Conservation (phyloP, 2,888 invertebrate genomes). For the Megastigmus dorsalis region DNA sequence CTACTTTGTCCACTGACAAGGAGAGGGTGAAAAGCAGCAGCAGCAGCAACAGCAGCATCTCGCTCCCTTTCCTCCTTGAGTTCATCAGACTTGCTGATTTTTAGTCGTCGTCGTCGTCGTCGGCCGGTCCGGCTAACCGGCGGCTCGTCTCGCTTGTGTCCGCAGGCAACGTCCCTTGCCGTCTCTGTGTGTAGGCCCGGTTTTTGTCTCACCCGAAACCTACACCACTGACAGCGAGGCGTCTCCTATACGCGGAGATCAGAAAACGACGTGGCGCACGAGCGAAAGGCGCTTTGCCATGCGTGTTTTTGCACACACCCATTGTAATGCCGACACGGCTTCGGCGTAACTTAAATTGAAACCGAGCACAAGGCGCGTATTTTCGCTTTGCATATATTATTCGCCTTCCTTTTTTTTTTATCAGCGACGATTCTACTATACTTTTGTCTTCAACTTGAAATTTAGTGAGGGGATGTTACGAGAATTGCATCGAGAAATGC, state of each 20-base stretch:
- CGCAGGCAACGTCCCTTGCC: neutral
- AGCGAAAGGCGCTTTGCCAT: constrained; percentile 68
- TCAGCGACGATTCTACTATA: no score
- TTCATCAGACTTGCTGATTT: constrained; percentile 72
- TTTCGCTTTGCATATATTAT: no score
- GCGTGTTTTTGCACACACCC: constrained; percentile 70
- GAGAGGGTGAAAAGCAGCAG: constrained; percentile 3
- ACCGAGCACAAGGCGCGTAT: no score
- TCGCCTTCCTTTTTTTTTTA: no score
- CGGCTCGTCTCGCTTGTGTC: constrained; percentile 6
- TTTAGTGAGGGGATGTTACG: no score
- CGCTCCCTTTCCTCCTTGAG: constrained; percentile 42
- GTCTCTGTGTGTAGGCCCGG: neutral
- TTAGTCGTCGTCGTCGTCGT: no score
- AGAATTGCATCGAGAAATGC: no score
- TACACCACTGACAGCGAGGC: no score
- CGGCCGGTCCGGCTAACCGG: constrained; percentile 43
- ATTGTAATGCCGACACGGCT: constrained; percentile 71
- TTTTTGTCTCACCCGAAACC: constrained; percentile 31
- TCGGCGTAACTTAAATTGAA: constrained; percentile 70
- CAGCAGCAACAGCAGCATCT: no score
- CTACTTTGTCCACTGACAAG: constrained; percentile 43
- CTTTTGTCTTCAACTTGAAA: no score
- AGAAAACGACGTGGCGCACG: constrained; percentile 20
- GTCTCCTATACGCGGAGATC: neutral